Base-by-base conservation (phyloP, 2,888 invertebrate species). In the Rhamnusium bicolor region DNA sequence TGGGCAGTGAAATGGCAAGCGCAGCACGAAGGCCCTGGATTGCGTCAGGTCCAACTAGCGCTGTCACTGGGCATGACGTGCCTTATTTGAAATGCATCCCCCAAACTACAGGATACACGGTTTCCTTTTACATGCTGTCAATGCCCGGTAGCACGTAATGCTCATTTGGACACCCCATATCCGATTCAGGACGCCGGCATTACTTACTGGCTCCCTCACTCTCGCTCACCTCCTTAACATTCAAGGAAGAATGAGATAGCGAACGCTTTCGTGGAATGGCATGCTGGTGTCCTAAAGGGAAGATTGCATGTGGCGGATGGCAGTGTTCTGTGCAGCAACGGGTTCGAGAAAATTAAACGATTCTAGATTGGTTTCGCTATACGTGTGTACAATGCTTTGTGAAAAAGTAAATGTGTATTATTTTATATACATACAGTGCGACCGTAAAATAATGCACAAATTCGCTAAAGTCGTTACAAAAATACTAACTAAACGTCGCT, bases 111-210 rank as follows among this genome's bases (percentile, higher is more conserved):
- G 84, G 83, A 83, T 84, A 83, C 83, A 82, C 82, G 82, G 85
- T 83, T 83, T 85, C 84, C 84, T 85, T 84, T 85, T 84, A 83
- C 84, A 83, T 80, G 83, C 82, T 83, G 84, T 83, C 84, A 83
- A 84, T 84, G 84, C 83, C 83, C 84, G 80, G 79, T 82, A 79
- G 83, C 84, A 84, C 84, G 84, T 84, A 84, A 83, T 83, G 84
- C 82, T 83, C 84, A 83, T 84, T 85, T 83, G 83, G 83, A 80
- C 82, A 80, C 80, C 83, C 80, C 79, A 78, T 51, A 71, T 73
- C 53, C 53, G 32, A 53, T 65, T 16, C 53, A 32, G 56, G 56
- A n/a, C 67, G 56, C 67, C 46, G 56, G 12, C 53, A 51, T 14
- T 5, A 46, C 56, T 24, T 32, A n/a, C 56, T 16, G 14, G 1